Evolutionary conservation across 2,113 vertebrate species (phyloP).

Genomic region (Phylloscopus whistleri): DNA sequence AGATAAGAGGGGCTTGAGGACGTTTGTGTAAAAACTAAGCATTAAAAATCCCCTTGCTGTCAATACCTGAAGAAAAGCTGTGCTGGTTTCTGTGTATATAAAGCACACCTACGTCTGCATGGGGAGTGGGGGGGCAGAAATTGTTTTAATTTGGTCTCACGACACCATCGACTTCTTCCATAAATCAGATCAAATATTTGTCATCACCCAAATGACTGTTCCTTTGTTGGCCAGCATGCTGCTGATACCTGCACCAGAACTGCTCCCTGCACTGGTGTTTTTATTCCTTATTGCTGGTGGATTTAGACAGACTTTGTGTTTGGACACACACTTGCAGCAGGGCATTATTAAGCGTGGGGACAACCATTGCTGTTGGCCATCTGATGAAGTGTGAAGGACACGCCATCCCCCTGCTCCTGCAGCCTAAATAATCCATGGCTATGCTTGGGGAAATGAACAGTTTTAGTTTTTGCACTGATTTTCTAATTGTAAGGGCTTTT

Average conservation of each 20-base stretch:
- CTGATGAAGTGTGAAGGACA: background rate
- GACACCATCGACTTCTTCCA: background rate
- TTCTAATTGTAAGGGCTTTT: background rate
- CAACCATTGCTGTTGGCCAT: background rate
- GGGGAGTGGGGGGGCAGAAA: background rate
- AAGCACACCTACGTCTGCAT: fast-evolving
- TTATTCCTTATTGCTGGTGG: background rate
- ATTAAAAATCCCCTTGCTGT: background rate
- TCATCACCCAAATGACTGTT: background rate
- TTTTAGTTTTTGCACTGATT: background rate
- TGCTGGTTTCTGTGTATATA: fast-evolving
- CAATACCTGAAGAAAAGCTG: background rate
- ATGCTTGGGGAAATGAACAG: background rate
- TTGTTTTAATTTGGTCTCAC: background rate
- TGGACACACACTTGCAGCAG: background rate
- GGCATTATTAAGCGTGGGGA: background rate
- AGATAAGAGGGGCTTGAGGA: background rate
- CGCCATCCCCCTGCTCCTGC: background rate
- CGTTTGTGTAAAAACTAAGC: background rate
- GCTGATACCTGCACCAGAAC: background rate
- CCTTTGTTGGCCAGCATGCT: background rate
- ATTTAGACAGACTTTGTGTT: background rate
- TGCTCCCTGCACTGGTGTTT: background rate
- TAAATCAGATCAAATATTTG: background rate
- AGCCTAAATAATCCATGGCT: background rate